Evolutionary conservation across 2,888 invertebrate genomes (phyloP), one percentile per base, ranked within the genome.

Genomic region (Acleris cristana): DNA sequence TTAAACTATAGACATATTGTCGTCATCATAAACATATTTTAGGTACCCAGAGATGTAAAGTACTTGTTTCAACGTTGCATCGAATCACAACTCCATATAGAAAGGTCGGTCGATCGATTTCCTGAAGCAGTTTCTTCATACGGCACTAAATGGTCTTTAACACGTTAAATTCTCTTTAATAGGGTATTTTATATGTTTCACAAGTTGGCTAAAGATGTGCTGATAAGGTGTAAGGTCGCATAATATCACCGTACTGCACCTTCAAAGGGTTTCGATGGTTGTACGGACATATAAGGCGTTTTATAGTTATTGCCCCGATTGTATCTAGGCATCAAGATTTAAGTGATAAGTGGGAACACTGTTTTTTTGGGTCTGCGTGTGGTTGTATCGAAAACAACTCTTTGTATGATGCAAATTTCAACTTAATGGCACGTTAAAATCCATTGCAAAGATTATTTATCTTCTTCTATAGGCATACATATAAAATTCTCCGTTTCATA

Each of bases 201-300:
- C 64, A 48, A 45, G 54, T 54, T 40, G 48, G 49, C 58, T 21
- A 14, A 19, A 60, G 65, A 60, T 65, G 19, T n/a, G 7, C 16
- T 59, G 59, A 65, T 65, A 60, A 60, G 23, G 18, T 23, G 61
- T 48, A 54, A 65, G 65, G 65, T 65, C 65, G 65, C 59, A 60
- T 65, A 65, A 65, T 60, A 60, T 54, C 59, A 65, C 40, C 59
- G 48, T 65, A 48, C 23, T 19, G 19, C 34, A 23, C 18, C n/a
- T 40, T 55, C 48, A 53, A 21, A 16, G 23, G 21, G 56, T 44
- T 26, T 48, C 48, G 45, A 45, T n/a, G 44, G 55, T 21, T 40
- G 34, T 18, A 53, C 26, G 23, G 12, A 21, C 64, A 7, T 48
- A 40, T 59, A 59, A 34, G 64, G 64, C 21, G 4, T 19, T 64